Evolutionary conservation across 2,113 vertebrate genomes (phyloP).

Genomic region (Emydocephalus ijimae): DNA sequence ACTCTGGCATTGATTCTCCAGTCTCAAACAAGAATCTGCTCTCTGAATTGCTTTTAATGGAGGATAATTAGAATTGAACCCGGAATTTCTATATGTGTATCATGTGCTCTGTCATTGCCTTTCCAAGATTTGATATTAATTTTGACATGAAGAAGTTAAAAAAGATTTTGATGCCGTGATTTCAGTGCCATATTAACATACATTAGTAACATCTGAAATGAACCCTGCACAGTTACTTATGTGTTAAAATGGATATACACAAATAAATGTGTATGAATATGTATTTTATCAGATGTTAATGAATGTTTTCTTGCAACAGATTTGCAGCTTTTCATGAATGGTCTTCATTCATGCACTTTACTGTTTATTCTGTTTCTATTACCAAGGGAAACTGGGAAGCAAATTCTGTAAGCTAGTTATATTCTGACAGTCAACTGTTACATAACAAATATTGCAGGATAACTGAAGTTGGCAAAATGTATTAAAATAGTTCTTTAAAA

Average conservation of each 20-base stretch:
- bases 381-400: slow-evolving; percentile 54
- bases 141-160: slow-evolving; percentile 22
- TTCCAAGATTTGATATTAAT: slow-evolving; percentile 17
- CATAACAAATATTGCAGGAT: slow-evolving; percentile 49
- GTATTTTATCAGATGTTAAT: slow-evolving; percentile 54
- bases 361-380: slow-evolving; percentile 56
- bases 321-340: slow-evolving; percentile 58
- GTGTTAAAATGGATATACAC: slow-evolving; percentile 57
- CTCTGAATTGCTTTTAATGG: neutral
- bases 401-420: slow-evolving; percentile 39
- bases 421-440: slow-evolving; percentile 33
- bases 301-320: slow-evolving; percentile 57
- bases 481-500: slow-evolving; percentile 46
- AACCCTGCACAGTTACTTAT: slow-evolving; percentile 50
- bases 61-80: slow-evolving; percentile 1
- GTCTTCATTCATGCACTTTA: slow-evolving; percentile 60
- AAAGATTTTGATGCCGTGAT: slow-evolving; percentile 46
- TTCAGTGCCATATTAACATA: slow-evolving; percentile 52
- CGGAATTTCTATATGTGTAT: neutral
- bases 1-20: neutral
- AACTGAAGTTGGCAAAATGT: slow-evolving; percentile 49
- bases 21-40: neutral
- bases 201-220: slow-evolving; percentile 63
- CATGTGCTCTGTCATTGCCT: neutral
- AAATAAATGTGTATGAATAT: slow-evolving; percentile 47